phyloP scores from a whole-genome alignment of 2,113 vertebrate genomes.

The Pedetes capensis region DNA sequence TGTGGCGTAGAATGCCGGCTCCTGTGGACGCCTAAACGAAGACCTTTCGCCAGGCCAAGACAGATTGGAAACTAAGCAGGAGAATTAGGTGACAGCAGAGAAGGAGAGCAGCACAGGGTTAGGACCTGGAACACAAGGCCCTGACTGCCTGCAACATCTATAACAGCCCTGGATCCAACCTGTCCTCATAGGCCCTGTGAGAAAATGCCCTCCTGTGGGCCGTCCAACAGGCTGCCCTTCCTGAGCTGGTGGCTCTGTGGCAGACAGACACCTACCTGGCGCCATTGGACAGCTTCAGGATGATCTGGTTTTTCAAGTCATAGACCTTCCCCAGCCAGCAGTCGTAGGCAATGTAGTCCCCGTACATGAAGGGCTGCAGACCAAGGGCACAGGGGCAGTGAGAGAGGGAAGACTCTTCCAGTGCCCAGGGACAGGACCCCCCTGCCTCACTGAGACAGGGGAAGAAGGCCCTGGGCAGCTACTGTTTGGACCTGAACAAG shows the following conservation, averaged over 20 bases:
- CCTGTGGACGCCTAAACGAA: not conserved
- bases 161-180: not conserved
- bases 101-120: not conserved
- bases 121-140: not conserved
- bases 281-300: constrained; percentile 97
- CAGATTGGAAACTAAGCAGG: not conserved
- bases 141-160: not conserved
- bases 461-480: not conserved
- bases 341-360: constrained; percentile 98
- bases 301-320: constrained; percentile 97
- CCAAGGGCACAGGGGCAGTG: not conserved
- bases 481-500: accelerated
- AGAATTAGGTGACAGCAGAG: not conserved
- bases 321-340: constrained; percentile 99
- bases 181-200: not conserved
- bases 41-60: no score
- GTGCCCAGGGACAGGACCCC: accelerated
- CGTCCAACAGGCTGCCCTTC: accelerated
- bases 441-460: not conserved
- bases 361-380: constrained; percentile 96
- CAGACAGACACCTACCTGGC: constrained; percentile 87
- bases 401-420: accelerated
- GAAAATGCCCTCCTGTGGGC: no score
- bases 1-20: not conserved
- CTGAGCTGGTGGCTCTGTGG: accelerated